Conservation (phyloP, 2,797 vertebrate species). For the Sebastes taczanowskii region DNA sequence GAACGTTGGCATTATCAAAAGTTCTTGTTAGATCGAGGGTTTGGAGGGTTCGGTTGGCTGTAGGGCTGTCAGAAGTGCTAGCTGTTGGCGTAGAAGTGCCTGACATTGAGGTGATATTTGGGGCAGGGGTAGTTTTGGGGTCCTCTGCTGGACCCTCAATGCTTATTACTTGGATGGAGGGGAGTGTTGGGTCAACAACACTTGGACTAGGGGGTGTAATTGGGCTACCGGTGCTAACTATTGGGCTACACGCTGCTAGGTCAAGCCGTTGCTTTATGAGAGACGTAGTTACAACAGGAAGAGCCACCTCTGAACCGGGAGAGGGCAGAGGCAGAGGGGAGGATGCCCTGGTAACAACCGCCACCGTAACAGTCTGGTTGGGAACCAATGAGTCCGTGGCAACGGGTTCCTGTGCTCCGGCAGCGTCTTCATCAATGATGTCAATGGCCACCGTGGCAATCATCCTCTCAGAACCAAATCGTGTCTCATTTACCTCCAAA, state of each 20-base stretch:
- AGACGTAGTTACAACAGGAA: conserved; percentile 31
- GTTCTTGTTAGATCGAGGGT: conserved; percentile 31
- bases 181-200: background rate
- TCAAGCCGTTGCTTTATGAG: conserved; percentile 51
- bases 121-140: background rate
- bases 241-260: background rate
- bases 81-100: conserved; percentile 13
- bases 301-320: conserved; percentile 29
- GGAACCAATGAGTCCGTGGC: conserved; percentile 20
- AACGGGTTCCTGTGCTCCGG: background rate
- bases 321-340: conserved; percentile 46
- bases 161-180: conserved; percentile 19
- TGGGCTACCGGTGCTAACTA: conserved; percentile 37
- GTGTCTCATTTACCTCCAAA: conserved; percentile 28
- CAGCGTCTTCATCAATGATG: background rate
- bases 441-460: conserved; percentile 3
- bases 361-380: conserved; percentile 54
- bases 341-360: conserved; percentile 37
- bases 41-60: background rate
- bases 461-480: background rate
- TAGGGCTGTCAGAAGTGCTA: background rate
- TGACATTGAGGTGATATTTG: background rate
- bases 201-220: conserved; percentile 25
- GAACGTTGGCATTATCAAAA: conserved; percentile 20
- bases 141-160: background rate